Conservation (phyloP, 1,140 invertebrate species). For the Drosophila simulans region DNA sequence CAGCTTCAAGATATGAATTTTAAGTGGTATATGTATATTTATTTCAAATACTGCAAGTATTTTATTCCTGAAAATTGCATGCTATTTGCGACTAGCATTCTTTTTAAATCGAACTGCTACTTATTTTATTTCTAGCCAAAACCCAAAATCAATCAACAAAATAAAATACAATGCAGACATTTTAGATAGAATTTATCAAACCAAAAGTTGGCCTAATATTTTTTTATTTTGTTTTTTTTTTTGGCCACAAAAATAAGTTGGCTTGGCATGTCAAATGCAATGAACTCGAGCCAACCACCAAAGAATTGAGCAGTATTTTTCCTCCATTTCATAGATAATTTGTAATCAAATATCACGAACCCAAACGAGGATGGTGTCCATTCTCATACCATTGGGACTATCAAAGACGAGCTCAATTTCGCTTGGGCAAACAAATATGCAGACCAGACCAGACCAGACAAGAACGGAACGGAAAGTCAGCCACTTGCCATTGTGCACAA, state of each 20-base stretch:
- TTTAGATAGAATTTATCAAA: constrained; percentile 57
- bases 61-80: background rate
- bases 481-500: constrained; percentile 29
- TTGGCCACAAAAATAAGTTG: constrained; percentile 62
- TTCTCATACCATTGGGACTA: constrained; percentile 27
- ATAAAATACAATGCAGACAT: constrained; percentile 21
- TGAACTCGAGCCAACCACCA: constrained; percentile 29
- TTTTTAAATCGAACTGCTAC: background rate
- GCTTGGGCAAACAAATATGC: constrained; percentile 46
- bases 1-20: background rate
- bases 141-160: constrained; percentile 5
- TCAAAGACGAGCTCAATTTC: constrained; percentile 27
- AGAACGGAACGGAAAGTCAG: constrained; percentile 4
- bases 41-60: too few relatives aligned
- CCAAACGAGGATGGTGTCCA: constrained; percentile 14
- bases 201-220: constrained; percentile 61
- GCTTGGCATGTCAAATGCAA: constrained; percentile 79
- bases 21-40: background rate
- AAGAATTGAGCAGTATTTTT: constrained; percentile 38
- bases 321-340: constrained; percentile 63
- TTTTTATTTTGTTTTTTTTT: constrained; percentile 55
- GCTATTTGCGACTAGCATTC: background rate
- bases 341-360: constrained; percentile 80
- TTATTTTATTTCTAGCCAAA: background rate
- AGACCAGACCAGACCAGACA: constrained; percentile 12